These are phyloP conservation scores for Brachycybe producta DNA, from an alignment of 2,888 invertebrate species.

Conservation along the genomic window DNA sequence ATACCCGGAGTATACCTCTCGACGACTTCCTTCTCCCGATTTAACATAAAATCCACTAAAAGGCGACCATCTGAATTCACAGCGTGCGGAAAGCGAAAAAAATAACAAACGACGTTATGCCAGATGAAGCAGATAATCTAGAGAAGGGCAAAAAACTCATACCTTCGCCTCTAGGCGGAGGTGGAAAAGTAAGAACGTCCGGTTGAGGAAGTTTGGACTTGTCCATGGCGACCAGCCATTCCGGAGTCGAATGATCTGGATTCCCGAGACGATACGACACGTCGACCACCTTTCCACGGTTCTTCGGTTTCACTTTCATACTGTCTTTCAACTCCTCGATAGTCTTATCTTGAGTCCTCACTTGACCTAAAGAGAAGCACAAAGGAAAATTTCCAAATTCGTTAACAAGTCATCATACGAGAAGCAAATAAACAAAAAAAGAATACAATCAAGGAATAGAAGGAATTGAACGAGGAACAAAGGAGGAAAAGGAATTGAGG, in stretches of 20 bases:
- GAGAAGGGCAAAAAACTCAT: slow-evolving; percentile 17
- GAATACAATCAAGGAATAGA: neutral
- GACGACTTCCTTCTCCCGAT: slow-evolving; percentile 16
- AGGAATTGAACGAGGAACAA: too few relatives aligned
- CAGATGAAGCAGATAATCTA: slow-evolving; percentile 2
- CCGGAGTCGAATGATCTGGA: slow-evolving; percentile 44
- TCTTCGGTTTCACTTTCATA: slow-evolving; percentile 22
- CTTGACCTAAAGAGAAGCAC: slow-evolving; percentile 13
- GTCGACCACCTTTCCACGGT: slow-evolving; percentile 51
- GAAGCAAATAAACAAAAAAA: neutral
- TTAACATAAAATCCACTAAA: slow-evolving; percentile 48
- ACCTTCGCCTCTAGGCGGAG: slow-evolving; percentile 79
- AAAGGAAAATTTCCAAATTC: too few relatives aligned
- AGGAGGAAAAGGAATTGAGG: too few relatives aligned
- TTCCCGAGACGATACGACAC: slow-evolving; percentile 57
- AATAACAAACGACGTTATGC: neutral
- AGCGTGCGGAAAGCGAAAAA: slow-evolving; percentile 3
- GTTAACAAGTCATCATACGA: neutral
- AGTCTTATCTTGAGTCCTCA: slow-evolving; percentile 15
- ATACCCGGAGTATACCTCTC: slow-evolving; percentile 29
- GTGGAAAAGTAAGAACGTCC: slow-evolving; percentile 69
- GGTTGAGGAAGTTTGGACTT: slow-evolving; percentile 64
- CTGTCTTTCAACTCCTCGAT: slow-evolving; percentile 23
- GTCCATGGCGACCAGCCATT: slow-evolving; percentile 61
- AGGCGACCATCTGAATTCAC: slow-evolving; percentile 59